Evolutionary conservation across 37 sponge, comb jelly and placozoan genomes (phyloP).

Genomic region (Agelas oroides): DNA sequence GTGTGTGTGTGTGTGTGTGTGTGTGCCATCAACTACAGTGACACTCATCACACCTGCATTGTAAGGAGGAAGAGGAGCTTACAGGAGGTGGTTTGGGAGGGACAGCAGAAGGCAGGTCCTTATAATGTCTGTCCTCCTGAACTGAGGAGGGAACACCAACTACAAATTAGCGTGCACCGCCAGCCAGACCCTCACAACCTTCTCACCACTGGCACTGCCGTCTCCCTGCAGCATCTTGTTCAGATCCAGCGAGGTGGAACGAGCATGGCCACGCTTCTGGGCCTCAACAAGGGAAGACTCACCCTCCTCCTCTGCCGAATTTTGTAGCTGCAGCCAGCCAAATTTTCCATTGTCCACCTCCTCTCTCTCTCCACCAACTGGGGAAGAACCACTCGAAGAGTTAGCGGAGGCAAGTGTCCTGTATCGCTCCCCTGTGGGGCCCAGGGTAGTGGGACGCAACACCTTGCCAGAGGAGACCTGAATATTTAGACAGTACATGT

Average conservation of each 20-base stretch:
- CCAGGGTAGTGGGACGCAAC: background rate
- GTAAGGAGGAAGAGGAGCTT: too few species aligned
- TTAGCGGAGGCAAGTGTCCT: background rate
- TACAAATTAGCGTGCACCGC: too few species aligned
- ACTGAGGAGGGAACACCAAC: conserved; percentile 22
- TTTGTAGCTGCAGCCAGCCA: background rate
- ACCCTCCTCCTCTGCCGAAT: background rate
- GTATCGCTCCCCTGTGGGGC: background rate
- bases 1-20: too few species aligned
- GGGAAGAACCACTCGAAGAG: too few species aligned
- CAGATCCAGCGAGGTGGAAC: conserved; percentile 68
- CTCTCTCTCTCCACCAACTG: background rate
- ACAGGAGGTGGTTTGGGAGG: conserved; percentile 79
- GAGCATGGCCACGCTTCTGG: conserved; percentile 53
- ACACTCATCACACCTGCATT: too few species aligned
- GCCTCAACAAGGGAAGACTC: background rate
- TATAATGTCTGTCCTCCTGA: conserved; percentile 38
- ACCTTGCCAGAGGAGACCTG: background rate
- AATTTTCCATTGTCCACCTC: background rate
- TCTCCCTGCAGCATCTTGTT: conserved; percentile 61
- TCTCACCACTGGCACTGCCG: background rate
- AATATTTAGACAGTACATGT: too few species aligned
- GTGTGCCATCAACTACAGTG: too few species aligned
- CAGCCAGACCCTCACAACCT: too few species aligned
- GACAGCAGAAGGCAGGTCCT: conserved; percentile 59